These are phyloP conservation scores for Takifugu bimaculatus DNA, from an alignment of 2,113 vertebrate genomes.

Conservation along the genomic window DNA sequence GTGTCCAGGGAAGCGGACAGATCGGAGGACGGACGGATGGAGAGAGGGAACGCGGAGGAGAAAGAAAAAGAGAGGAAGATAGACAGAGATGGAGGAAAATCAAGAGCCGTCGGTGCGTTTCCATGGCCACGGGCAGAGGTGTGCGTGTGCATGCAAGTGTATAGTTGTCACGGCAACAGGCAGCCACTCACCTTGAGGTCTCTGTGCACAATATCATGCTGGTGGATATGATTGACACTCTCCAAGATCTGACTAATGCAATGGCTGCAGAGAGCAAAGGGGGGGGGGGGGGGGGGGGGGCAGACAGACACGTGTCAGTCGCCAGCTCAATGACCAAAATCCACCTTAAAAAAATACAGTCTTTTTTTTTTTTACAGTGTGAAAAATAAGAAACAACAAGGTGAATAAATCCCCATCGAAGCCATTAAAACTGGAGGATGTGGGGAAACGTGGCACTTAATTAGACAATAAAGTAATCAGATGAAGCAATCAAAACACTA, in stretches of 20 bases:
- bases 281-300: too few species aligned
- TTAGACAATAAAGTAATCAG: too few species aligned
- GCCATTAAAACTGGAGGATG: too few species aligned
- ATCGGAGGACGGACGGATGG: conserved; percentile 39
- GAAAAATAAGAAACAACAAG: conserved; percentile 3
- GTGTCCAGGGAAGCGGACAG: conserved; percentile 1
- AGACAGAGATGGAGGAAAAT: conserved; percentile 30
- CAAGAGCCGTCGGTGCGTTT: conserved; percentile 66
- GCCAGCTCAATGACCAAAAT: conserved; percentile 15
- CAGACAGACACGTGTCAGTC: conserved; percentile 33
- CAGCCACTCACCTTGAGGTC: conserved; percentile 95
- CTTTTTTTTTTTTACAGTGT: background rate
- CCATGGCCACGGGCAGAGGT: conserved; percentile 70
- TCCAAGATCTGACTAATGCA: conserved; percentile 99
- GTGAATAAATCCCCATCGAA: too few species aligned
- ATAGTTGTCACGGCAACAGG: conserved; percentile 70
- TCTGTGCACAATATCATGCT: conserved; percentile 98
- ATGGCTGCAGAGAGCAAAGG: conserved; percentile 76
- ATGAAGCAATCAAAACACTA: too few species aligned
- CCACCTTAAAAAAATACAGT: conserved; percentile 4
- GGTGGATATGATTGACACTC: conserved; percentile 99
- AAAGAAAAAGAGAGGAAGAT: conserved; percentile 14
- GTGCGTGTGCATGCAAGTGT: conserved; percentile 43
- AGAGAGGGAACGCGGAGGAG: conserved; percentile 12
- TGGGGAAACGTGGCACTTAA: too few species aligned